Evolutionary conservation across 2,113 vertebrate species (phyloP), one percentile per base, ranked within the genome.

Genomic region (Stegastes partitus): DNA sequence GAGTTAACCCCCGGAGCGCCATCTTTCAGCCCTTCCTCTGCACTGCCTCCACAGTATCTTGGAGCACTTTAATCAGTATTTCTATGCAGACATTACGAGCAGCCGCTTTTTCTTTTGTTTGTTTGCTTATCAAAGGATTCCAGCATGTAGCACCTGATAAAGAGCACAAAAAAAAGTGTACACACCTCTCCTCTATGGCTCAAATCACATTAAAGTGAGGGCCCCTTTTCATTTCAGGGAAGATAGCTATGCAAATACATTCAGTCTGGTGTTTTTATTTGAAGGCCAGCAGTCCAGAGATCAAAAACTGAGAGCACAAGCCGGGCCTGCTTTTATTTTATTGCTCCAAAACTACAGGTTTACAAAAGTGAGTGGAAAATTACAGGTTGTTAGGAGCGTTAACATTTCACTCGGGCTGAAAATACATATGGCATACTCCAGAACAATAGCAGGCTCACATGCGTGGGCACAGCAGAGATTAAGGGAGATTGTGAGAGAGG

Each of bases 381-480:
- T 44, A 74, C 55, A 79, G 34, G 56, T 51, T 67, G 73, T 62
- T 68, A 49, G 58, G 26, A 69, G 44, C 0, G 2, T 63, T 67
- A 79, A 64, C 47, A 42, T 84, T 81, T 85, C 1, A 49, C 11
- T 71, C 47, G 2, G 44, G 58, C 44, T 65, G 49, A 74, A 62
- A 70, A 68, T 21, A 81, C 56, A 61, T 50, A 45, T 58, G 63
- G 79, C 50, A 49, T 34, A 44, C 61, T 74, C 19, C n/a, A 58
- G 74, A 73, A 83, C 56, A 62, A 77, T 57, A 78, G 80, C 79
- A 81, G 57, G 10, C 54, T 31, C 15, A 55, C 45, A 70, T 51
- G 72, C 42, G 64, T 81, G 72, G 79, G 79, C 51, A 28, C 53
- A 73, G 80, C 49, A 64, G 62, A 79, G 74, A 88, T 83, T 72